phyloP scores from a whole-genome alignment of 2,888 invertebrate species.

The Caenorhabditis zanzibari region DNA sequence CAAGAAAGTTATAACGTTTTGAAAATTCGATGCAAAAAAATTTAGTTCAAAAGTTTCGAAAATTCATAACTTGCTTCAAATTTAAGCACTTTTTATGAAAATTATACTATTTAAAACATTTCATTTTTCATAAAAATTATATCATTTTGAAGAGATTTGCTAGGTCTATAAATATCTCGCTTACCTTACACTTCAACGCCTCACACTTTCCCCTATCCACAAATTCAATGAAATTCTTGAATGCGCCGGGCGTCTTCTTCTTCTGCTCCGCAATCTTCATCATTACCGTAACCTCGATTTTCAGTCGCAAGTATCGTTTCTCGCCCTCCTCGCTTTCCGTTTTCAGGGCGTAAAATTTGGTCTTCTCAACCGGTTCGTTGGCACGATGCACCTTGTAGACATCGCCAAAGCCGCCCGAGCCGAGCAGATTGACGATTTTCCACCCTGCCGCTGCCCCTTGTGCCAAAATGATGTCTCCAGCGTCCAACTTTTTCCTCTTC shows the following conservation, averaged over 20 bases:
- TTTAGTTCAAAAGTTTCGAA: no score
- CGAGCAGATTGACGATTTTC: constrained; percentile 66
- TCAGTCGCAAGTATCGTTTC: constrained; percentile 68
- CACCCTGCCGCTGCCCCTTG: constrained; percentile 25
- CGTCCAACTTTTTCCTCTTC: constrained; percentile 32
- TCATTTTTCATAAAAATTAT: no score
- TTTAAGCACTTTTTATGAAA: no score
- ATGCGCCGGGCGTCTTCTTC: constrained; percentile 6
- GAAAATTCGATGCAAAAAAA: no score
- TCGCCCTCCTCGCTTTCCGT: constrained; percentile 68
- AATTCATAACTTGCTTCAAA: no score
- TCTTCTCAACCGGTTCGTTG: constrained; percentile 26
- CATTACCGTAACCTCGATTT: constrained; percentile 71
- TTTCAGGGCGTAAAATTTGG: constrained; percentile 70
- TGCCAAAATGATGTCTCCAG: constrained; percentile 36
- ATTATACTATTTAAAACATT: no score
- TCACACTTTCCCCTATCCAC: constrained; percentile 70
- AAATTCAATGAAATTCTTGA: constrained; percentile 68
- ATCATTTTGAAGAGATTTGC: no score
- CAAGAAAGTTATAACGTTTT: no score
- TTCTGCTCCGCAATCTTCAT: constrained; percentile 56
- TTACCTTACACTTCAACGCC: constrained; percentile 64
- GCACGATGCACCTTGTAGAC: constrained; percentile 68
- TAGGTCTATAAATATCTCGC: no score
- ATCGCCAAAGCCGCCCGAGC: constrained; percentile 72